A percentile compares a stretch with the other conserved stretches of the same genome.
These are phyloP conservation scores for Eulemur rubriventer DNA, from an alignment of 2,797 vertebrate species.

Conservation along the genomic window DNA sequence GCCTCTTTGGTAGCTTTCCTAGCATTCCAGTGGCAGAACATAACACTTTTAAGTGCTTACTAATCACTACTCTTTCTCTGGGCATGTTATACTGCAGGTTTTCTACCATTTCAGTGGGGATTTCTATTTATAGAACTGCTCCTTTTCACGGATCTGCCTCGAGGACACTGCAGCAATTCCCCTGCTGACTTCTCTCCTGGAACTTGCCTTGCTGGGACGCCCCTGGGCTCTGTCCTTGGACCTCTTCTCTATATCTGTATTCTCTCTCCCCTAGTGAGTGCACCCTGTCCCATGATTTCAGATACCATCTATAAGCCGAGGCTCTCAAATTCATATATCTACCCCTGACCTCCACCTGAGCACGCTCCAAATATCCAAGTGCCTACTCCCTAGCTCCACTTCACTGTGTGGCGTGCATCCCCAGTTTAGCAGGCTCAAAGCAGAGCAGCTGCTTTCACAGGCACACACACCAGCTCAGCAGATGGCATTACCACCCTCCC, in stretches of 20 bases:
- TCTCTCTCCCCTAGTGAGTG: neutral
- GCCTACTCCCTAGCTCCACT: neutral
- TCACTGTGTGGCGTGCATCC: neutral
- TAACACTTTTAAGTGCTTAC: neutral
- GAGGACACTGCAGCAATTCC: neutral
- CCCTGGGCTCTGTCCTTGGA: neutral
- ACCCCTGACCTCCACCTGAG: neutral
- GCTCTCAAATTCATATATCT: neutral
- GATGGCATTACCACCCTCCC: too few species aligned
- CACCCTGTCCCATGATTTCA: too few species aligned
- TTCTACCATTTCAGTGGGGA: neutral
- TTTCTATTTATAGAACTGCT: conserved; percentile 7
- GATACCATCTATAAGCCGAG: neutral
- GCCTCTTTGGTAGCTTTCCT: neutral
- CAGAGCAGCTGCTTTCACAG: neutral
- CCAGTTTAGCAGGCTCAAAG: neutral
- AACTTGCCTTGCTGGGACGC: neutral
- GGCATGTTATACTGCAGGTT: neutral
- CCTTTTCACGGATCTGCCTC: neutral
- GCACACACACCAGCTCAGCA: fast-evolving
- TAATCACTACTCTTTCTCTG: neutral
- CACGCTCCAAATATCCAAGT: neutral
- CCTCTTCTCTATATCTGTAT: neutral
- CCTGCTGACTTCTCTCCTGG: neutral
- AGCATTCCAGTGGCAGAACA: neutral